Evolutionary conservation across 2,113 vertebrate genomes (phyloP).

Genomic region (Willisornis vidua): DNA sequence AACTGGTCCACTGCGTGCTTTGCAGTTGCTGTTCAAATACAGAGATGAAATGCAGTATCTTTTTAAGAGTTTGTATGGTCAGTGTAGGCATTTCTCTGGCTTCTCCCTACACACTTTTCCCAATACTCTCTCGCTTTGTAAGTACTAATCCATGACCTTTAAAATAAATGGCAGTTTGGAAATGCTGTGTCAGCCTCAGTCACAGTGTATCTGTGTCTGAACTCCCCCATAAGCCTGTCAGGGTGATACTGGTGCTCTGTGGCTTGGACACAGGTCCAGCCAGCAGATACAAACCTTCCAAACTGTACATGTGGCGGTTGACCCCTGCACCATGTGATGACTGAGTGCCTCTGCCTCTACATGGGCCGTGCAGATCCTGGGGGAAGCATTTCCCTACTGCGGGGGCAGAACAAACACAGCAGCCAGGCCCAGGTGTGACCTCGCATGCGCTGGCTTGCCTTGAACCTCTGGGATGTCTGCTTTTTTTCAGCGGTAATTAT

Average conservation of each 20-base stretch:
- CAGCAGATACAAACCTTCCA: not conserved
- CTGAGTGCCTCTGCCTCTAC: not conserved
- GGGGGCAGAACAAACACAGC: not conserved
- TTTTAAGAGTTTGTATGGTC: not conserved
- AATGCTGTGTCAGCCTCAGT: not conserved
- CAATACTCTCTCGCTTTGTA: not conserved
- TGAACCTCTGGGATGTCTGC: constrained; percentile 25
- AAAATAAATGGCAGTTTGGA: not conserved
- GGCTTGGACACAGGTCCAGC: not conserved
- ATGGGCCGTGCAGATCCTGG: not conserved
- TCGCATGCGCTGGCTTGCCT: not conserved
- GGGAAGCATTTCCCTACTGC: not conserved
- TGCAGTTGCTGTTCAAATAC: not conserved
- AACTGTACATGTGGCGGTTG: not conserved
- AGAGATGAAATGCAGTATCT: not conserved
- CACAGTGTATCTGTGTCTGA: not conserved
- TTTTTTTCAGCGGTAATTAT: constrained; percentile 46
- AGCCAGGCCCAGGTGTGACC: not conserved
- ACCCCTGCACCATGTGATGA: not conserved
- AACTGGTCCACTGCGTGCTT: not conserved
- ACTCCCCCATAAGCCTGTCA: not conserved
- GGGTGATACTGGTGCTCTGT: not conserved
- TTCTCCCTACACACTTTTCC: not conserved
- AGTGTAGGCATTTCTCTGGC: not conserved
- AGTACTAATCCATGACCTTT: not conserved